phyloP scores from a whole-genome alignment of 2,888 invertebrate genomes.

The Machimus rusticus region DNA sequence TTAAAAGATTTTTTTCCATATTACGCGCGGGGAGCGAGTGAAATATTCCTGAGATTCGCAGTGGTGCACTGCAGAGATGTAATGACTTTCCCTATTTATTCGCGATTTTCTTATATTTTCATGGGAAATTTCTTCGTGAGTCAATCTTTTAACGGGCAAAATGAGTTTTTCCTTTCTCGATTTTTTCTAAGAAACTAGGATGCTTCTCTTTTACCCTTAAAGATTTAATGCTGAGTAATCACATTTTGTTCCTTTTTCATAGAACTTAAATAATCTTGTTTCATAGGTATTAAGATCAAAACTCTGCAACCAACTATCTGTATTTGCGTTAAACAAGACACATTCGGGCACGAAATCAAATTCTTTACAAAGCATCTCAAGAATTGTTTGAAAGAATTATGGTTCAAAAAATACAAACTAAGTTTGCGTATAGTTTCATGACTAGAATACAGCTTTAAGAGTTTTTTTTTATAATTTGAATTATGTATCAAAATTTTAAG shows the following conservation, averaged over 20 bases:
- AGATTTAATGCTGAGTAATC: neutral
- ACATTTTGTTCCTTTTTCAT: neutral
- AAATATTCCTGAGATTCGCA: neutral
- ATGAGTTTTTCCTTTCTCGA: neutral
- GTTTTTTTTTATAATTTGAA: too few species aligned
- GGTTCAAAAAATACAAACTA: neutral
- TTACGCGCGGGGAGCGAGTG: neutral
- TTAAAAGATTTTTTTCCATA: neutral
- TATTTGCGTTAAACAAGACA: too few species aligned
- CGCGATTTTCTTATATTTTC: neutral
- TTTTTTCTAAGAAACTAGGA: neutral
- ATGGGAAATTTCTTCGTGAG: neutral
- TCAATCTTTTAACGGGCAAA: neutral
- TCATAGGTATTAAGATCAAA: neutral
- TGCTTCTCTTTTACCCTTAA: neutral
- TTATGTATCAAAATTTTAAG: too few species aligned
- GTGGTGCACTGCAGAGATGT: neutral
- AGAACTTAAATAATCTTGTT: neutral
- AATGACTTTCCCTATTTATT: neutral
- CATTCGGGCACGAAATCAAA: too few species aligned
- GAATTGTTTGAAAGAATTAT: neutral
- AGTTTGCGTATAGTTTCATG: neutral
- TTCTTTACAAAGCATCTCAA: too few species aligned
- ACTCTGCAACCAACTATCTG: neutral
- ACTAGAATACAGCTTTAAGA: too few species aligned